phyloP scores from a whole-genome alignment of 2,113 vertebrate species.

The Calidris pygmaea region DNA sequence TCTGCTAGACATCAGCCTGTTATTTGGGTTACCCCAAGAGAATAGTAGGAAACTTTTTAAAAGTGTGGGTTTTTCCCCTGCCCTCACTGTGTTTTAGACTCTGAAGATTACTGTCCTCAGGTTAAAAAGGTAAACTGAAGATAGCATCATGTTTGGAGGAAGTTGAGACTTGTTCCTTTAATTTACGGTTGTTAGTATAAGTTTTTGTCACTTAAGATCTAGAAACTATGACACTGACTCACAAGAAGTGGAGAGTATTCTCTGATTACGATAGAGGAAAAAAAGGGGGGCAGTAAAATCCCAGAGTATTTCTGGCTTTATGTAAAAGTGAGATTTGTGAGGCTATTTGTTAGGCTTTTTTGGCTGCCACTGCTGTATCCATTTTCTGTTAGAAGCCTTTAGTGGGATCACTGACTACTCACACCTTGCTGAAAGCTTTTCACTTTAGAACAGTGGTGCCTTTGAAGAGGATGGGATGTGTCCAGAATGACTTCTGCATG shows the following conservation, averaged over 20 bases:
- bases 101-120: background rate
- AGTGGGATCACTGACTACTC: background rate
- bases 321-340: background rate
- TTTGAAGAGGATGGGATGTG: background rate
- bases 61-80: background rate
- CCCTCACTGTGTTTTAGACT: background rate
- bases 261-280: background rate
- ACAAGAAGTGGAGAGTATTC: background rate
- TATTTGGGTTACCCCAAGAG: background rate
- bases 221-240: background rate
- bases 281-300: background rate
- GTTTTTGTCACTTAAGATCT: background rate
- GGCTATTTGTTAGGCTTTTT: background rate
- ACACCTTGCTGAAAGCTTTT: background rate
- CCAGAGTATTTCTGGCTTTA: background rate
- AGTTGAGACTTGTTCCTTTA: background rate
- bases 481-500: background rate
- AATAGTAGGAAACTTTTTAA: background rate
- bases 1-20: background rate
- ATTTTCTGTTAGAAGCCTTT: background rate
- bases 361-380: background rate
- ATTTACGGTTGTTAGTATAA: background rate
- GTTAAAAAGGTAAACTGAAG: background rate
- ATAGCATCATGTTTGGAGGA: background rate
- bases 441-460: background rate